Base-by-base conservation (phyloP, 2,888 invertebrate genomes). In the Merodon equestris region DNA sequence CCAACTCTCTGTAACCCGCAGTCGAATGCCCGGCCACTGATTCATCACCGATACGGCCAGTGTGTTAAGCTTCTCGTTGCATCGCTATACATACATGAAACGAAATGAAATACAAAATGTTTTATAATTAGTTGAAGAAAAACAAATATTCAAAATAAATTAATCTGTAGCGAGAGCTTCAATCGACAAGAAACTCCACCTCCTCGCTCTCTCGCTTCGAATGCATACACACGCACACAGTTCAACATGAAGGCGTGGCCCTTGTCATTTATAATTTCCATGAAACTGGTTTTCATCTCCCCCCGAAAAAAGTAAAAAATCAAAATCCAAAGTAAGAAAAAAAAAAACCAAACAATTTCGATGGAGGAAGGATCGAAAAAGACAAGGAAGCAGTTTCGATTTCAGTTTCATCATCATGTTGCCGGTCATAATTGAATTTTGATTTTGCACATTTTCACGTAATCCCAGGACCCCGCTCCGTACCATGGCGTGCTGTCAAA, bases 41-140 rank as follows among this genome's bases (percentile, higher is more conserved):
- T 98, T 98, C 96, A 97, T 97, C 89, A 98, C 98, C 85, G 96
- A 95, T 87, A 97, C 96, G 67, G 98, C 97, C 86, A 98, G 90
- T 71, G 96, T 96, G 90, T 97, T 96, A 85, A 98, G 90, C 89
- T 96, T 97, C 90, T 98, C 98, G 89, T 96, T 97, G 90, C 97
- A 97, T 88, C 97, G 93, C 98, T 98, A n/a, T n/a, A n/a, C n/a
- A n/a, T n/a, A n/a, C n/a, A n/a, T n/a, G 15, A 45, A 53, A 53
- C 34, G 9, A 63, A 53, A n/a, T n/a, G n/a, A n/a, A n/a, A 38
- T 9, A 40, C 38, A 13, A 18, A 45, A 27, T 7, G 27, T 2
- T 27, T 60, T 60, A 61, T 53, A 68, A 60, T 64, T 53, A 73
- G 68, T 54, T 50, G 58, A 67, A 17, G 9, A 45, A 40, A 51